Percentiles rank a stretch among this genome's conserved stretches.
phyloP scores from a whole-genome alignment of 2,888 invertebrate genomes.

The Notocelia uddmanniana region DNA sequence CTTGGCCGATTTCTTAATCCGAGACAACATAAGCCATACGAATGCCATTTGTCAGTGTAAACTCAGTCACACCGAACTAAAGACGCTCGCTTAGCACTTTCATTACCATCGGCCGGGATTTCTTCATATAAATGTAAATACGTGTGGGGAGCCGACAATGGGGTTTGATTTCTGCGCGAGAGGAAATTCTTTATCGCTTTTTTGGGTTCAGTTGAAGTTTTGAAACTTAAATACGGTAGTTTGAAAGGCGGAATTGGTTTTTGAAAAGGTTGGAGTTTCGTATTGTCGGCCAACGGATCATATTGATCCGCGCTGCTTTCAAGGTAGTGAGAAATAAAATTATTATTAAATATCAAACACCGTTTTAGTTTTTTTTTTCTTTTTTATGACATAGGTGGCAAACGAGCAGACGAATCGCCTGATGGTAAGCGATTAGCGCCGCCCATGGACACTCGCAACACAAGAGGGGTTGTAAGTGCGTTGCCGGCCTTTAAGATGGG shows the following conservation, averaged over 20 bases:
- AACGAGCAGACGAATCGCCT: too few species aligned
- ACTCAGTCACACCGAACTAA: not conserved
- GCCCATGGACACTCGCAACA: too few species aligned
- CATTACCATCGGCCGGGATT: slow-evolving; percentile 49
- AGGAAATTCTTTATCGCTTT: slow-evolving; percentile 53
- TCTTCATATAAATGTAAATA: slow-evolving; percentile 77
- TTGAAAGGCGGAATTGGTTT: slow-evolving; percentile 15
- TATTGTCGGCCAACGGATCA: not conserved
- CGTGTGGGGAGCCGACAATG: slow-evolving; percentile 66
- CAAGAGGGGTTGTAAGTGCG: too few species aligned
- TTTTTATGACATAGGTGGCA: too few species aligned
- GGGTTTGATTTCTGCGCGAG: slow-evolving; percentile 64
- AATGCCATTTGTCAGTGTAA: not conserved
- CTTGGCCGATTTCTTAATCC: too few species aligned
- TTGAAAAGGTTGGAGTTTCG: not conserved
- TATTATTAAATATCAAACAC: too few species aligned
- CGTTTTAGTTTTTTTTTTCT: too few species aligned
- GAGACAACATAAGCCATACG: not conserved
- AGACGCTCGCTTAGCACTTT: slow-evolving; percentile 15
- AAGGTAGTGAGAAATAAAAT: not conserved
- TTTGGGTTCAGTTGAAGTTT: slow-evolving; percentile 25
- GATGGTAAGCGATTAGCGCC: too few species aligned
- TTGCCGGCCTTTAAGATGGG: too few species aligned
- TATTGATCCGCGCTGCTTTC: not conserved
- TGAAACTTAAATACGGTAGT: slow-evolving; percentile 5